Evolutionary conservation across 2,113 vertebrate species (phyloP).

Genomic region (Pelodiscus sinensis): DNA sequence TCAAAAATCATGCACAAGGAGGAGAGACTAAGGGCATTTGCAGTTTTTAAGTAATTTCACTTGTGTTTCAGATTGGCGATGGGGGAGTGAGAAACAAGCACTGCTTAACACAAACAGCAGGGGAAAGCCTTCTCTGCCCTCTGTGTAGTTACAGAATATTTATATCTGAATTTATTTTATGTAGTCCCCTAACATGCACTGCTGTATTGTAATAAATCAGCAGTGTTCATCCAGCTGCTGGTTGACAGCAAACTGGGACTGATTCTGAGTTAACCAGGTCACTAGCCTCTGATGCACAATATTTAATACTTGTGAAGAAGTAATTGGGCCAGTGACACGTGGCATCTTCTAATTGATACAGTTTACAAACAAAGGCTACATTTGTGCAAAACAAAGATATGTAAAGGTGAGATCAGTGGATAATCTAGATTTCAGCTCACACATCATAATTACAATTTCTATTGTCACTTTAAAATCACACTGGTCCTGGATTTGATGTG

Average conservation of each 20-base stretch:
- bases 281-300: neutral
- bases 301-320: neutral
- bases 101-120: neutral
- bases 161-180: neutral
- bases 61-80: neutral
- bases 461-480: neutral
- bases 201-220: neutral
- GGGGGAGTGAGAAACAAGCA: neutral
- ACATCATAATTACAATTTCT: neutral
- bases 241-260: neutral
- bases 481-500: neutral
- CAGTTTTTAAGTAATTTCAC: neutral
- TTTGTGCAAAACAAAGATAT: neutral
- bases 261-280: neutral
- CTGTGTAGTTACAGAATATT: neutral
- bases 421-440: neutral
- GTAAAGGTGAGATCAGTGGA: neutral
- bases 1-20: slow-evolving; percentile 36
- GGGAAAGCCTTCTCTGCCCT: neutral
- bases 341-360: neutral
- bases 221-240: neutral
- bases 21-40: neutral
- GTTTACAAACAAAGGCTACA: neutral
- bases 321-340: neutral
- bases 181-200: neutral